Percentiles rank a stretch among this genome's conserved stretches.
phyloP scores from a whole-genome alignment of 2,797 vertebrate species.

The Euphonia xanthogaster region DNA sequence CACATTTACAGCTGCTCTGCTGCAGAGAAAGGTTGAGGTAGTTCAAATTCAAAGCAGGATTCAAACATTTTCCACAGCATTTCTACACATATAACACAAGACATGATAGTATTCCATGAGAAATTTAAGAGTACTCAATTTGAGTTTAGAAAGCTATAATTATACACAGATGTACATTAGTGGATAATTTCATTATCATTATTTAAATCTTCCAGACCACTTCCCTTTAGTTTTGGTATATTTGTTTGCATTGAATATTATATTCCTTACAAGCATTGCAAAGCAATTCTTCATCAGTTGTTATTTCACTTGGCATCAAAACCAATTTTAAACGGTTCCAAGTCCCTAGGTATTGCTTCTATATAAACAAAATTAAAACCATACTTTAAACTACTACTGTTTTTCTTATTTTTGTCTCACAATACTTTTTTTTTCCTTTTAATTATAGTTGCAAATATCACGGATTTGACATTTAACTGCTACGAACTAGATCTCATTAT shows the following conservation, averaged over 20 bases:
- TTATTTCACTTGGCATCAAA: background rate
- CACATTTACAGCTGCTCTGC: background rate
- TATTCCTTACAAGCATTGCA: background rate
- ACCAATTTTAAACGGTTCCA: background rate
- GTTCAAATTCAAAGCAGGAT: background rate
- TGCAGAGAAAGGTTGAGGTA: background rate
- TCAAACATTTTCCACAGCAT: background rate
- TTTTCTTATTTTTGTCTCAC: background rate
- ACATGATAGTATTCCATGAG: background rate
- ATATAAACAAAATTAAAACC: background rate
- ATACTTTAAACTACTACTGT: background rate
- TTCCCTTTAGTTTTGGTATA: background rate
- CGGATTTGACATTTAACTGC: constrained; percentile 45
- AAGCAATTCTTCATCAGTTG: background rate
- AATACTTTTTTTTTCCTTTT: background rate
- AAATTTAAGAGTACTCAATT: background rate
- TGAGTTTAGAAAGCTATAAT: constrained; percentile 4
- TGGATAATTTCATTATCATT: background rate
- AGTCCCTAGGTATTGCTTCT: background rate
- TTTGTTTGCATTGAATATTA: background rate
- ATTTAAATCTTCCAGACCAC: background rate
- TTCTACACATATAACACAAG: background rate
- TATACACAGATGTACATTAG: background rate
- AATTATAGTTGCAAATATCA: constrained; percentile 12
- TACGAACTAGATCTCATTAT: background rate